Conservation (phyloP, 2,113 vertebrate genomes). For the Echinops telfairi region DNA sequence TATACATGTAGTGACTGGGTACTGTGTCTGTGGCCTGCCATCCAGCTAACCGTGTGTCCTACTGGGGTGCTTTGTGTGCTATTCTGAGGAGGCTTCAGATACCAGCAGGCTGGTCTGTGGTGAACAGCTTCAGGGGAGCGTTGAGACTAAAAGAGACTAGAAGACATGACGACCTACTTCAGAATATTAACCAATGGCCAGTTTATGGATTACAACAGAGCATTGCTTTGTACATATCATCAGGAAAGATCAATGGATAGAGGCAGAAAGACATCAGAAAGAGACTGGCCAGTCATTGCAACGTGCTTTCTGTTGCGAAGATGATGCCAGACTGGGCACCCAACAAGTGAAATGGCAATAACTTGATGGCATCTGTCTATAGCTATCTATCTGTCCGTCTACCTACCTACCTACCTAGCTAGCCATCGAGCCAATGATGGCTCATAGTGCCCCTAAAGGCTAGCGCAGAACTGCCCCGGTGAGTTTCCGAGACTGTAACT, state of each 20-base stretch:
- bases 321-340: neutral
- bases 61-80: neutral
- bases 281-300: neutral
- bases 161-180: neutral
- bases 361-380: neutral
- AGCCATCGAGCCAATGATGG: too few relatives aligned
- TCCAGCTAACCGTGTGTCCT: too few relatives aligned
- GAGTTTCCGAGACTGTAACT: too few relatives aligned
- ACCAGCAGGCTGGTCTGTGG: neutral
- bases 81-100: neutral
- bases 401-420: neutral
- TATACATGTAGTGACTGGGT: conserved; percentile 45
- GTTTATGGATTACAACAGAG: neutral
- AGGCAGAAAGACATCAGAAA: neutral
- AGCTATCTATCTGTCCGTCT: neutral
- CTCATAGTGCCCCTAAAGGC: too few relatives aligned
- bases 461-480: too few relatives aligned
- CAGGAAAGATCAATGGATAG: too few relatives aligned
- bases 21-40: neutral
- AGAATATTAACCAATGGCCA: neutral
- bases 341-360: neutral
- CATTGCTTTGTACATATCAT: neutral
- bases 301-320: neutral
- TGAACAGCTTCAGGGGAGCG: neutral
- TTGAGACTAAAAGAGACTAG: neutral